Evolutionary conservation across 1,140 invertebrate species (phyloP), one percentile per base, ranked within the genome.

Genomic region (Glossosoma conforme): DNA sequence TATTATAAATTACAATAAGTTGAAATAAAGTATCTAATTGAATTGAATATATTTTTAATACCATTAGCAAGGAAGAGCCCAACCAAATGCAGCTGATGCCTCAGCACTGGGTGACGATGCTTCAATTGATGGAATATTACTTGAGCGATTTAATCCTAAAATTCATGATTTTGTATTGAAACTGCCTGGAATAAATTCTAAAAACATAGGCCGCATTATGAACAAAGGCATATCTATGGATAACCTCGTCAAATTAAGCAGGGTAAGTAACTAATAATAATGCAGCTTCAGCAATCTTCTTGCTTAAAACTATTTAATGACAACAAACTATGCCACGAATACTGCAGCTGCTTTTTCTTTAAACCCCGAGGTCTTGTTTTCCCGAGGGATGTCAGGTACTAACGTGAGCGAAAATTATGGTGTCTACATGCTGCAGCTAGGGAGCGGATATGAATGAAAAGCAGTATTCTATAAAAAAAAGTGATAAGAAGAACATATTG

Each of bases 81-180:
- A 94, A 67, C 91, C 92, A n/a, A 81, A 82, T 66, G 69, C 79
- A 2, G 70, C 75, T 15, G 77, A 79, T 59, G 91, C 90, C 1
- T 66, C 77, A 10, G 77, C 80, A 14, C 64, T 87, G 19, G 85
- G 85, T 47, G 68, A 76, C 14, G 83, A 86, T 47, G 78, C 79
- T 47, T 65, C 75, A 18, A 72, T 76, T 6, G 78, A 82, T 45
- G 62, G 75, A 17, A 76, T 81, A 61, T 67, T 77, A 44, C 63
- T 76, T 45, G 84, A 85, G 51, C 83, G 85, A 66, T 93, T 85
- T 63, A 93, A 92, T 68, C 72, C 79, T 17, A 70, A 73, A 38
- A 81, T 91, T 40, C 82, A 87, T 72, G 92, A 97, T 75, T 91
- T 98, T 65, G 69, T 97, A 15, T 76, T 87, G 9, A 92, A 92